Conservation (phyloP, 2,888 invertebrate genomes). For the Xestoiulus laeticollis region DNA sequence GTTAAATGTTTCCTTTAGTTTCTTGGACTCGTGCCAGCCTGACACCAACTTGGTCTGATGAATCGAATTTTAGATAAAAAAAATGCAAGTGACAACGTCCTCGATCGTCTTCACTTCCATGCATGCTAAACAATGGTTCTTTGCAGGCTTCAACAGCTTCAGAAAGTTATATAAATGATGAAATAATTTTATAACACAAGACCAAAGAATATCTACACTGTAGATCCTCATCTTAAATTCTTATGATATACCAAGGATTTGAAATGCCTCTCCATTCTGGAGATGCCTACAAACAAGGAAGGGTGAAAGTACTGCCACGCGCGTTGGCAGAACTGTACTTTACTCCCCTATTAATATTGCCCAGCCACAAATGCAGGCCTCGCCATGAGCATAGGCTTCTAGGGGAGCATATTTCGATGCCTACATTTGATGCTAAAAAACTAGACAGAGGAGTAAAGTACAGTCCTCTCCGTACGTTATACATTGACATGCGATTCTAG, state of each 20-base stretch:
- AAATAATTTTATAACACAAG: neutral
- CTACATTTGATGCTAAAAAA: too few relatives aligned
- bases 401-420: too few relatives aligned
- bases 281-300: too few relatives aligned
- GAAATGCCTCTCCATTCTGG: too few relatives aligned
- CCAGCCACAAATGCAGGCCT: too few relatives aligned
- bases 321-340: too few relatives aligned
- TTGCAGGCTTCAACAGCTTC: neutral
- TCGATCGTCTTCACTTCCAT: neutral
- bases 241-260: neutral
- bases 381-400: too few relatives aligned
- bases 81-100: neutral
- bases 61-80: slow-evolving; percentile 18
- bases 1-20: slow-evolving; percentile 29
- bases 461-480: too few relatives aligned
- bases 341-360: too few relatives aligned
- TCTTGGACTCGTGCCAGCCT: slow-evolving; percentile 5
- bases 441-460: too few relatives aligned
- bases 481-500: too few relatives aligned
- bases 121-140: neutral
- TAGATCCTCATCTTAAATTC: neutral
- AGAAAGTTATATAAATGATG: neutral
- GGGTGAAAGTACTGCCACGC: too few relatives aligned
- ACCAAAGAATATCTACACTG: neutral
- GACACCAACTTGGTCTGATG: neutral